Percentiles rank a stretch among this genome's conserved stretches.
These are phyloP conservation scores for Sclerurus mexicanus DNA, from an alignment of 2,113 vertebrate genomes.

Conservation along the genomic window DNA sequence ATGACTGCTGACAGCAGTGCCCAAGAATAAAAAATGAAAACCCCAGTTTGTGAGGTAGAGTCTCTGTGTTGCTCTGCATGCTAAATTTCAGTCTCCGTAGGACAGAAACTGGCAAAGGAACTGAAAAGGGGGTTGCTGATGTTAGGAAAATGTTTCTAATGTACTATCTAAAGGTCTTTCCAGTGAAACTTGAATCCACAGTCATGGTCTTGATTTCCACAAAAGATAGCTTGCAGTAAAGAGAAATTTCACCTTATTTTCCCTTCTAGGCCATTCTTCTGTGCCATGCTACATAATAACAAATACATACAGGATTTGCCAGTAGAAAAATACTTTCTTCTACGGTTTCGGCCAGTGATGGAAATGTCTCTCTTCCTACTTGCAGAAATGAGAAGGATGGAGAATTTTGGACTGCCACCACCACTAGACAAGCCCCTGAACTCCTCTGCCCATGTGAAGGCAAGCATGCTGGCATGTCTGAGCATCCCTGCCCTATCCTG, in stretches of 20 bases:
- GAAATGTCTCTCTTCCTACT: not conserved
- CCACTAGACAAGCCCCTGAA: not conserved
- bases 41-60: accelerated
- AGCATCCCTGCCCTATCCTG: not conserved
- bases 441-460: not conserved
- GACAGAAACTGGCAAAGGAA: not conserved
- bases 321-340: not conserved
- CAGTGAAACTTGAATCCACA: not conserved
- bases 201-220: not conserved
- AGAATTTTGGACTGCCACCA: not conserved
- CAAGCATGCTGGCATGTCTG: not conserved
- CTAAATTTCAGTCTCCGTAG: not conserved
- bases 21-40: not conserved
- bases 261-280: not conserved
- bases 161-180: not conserved
- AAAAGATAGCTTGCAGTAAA: not conserved
- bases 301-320: not conserved
- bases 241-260: not conserved
- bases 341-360: not conserved
- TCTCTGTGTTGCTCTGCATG: not conserved
- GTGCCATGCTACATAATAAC: not conserved
- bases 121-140: not conserved
- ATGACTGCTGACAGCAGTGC: not conserved
- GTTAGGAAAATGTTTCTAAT: not conserved
- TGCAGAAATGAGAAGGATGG: not conserved